These are phyloP conservation scores for Aphelenchoides fujianensis DNA, from an alignment of 1,140 invertebrate species.

Conservation along the genomic window DNA sequence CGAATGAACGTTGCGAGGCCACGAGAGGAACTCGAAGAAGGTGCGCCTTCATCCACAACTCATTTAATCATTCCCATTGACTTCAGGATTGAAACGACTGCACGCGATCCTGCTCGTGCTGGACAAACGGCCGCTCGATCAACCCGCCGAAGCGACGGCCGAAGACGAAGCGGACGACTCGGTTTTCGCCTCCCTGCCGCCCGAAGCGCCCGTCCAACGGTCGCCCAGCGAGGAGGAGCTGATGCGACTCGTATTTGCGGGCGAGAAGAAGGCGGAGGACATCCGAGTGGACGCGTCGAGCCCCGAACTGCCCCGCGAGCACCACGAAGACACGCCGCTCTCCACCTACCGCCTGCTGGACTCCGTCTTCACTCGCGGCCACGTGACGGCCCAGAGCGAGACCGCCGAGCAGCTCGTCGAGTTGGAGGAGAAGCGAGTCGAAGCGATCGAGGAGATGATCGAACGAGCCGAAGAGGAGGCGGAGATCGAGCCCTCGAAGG, in stretches of 20 bases:
- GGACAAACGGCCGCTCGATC: constrained; percentile 4
- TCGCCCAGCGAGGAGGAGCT: constrained; percentile 1
- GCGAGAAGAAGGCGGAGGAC: background rate
- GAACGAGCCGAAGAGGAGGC: background rate
- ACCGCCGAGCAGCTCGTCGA: background rate
- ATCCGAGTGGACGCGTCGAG: background rate
- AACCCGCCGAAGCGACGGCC: background rate
- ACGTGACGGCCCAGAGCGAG: background rate
- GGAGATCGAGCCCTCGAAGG: background rate
- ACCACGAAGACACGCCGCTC: background rate
- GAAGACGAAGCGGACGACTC: too few relatives aligned
- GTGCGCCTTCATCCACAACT: too few relatives aligned
- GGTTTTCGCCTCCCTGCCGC: background rate
- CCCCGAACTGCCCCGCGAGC: background rate
- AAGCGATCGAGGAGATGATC: background rate
- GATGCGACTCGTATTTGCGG: background rate
- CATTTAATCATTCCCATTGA: too few relatives aligned
- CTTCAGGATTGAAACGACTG: constrained; percentile 19
- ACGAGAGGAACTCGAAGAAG: constrained; percentile 30
- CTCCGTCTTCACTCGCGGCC: background rate
- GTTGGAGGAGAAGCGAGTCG: background rate
- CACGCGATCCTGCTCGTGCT: constrained; percentile 17
- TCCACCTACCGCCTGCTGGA: background rate
- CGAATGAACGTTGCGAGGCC: constrained; percentile 22
- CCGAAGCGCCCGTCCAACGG: background rate